Conservation (phyloP, 1,140 invertebrate genomes). For the Drosophila prosaltans region DNA sequence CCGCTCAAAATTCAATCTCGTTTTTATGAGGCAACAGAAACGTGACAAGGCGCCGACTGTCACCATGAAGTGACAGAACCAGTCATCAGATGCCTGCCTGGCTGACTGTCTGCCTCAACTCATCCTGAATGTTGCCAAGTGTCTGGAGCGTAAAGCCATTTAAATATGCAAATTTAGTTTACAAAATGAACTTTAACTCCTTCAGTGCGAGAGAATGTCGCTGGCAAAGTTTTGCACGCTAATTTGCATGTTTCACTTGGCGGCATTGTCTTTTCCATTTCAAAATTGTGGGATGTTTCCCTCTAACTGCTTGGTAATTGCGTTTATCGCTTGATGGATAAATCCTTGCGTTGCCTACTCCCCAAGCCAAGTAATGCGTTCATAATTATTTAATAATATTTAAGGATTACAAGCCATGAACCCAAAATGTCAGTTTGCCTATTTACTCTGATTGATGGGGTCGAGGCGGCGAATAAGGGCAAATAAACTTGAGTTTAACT, state of each 20-base stretch:
- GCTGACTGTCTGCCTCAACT: neutral
- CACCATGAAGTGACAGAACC: conserved; percentile 49
- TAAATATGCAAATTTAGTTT: conserved; percentile 76
- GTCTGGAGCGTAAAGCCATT: conserved; percentile 69
- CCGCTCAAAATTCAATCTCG: conserved; percentile 79
- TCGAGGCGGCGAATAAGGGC: neutral
- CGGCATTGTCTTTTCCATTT: conserved; percentile 58
- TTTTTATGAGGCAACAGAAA: conserved; percentile 76
- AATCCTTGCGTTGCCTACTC: conserved; percentile 46
- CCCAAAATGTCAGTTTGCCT: conserved; percentile 31
- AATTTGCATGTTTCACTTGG: conserved; percentile 74
- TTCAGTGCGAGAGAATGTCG: conserved; percentile 39
- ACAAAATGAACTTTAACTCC: conserved; percentile 74
- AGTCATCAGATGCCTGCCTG: conserved; percentile 21
- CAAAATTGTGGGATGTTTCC: conserved; percentile 22
- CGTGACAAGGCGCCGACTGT: conserved; percentile 73
- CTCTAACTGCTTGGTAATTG: conserved; percentile 65
- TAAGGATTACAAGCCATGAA: conserved; percentile 67
- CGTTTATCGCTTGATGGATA: conserved; percentile 76
- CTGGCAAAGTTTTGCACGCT: conserved; percentile 62
- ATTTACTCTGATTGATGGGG: conserved; percentile 45
- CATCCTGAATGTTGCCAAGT: conserved; percentile 61
- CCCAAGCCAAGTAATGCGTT: conserved; percentile 62
- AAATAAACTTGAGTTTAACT: conserved; percentile 11
- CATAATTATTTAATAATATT: conserved; percentile 79